phyloP scores from a whole-genome alignment of 2,113 vertebrate genomes.

The Balaeniceps rex region DNA sequence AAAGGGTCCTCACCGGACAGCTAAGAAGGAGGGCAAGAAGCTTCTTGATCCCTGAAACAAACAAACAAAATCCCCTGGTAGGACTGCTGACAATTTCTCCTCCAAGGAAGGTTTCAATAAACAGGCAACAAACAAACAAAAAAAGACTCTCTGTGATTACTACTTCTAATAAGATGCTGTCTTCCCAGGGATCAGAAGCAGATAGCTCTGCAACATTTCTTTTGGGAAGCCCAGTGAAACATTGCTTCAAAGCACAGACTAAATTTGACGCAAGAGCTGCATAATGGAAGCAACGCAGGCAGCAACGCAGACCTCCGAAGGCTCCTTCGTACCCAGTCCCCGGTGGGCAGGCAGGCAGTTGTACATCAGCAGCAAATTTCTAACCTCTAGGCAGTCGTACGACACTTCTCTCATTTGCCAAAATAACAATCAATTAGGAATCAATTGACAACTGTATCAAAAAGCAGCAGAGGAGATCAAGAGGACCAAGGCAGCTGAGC shows the following conservation, averaged over 20 bases:
- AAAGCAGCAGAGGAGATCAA: neutral
- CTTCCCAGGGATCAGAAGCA: neutral
- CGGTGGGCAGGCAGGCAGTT: neutral
- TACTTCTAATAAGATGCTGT: neutral
- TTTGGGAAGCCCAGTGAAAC: neutral
- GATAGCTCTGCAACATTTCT: neutral
- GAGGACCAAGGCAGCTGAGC: neutral
- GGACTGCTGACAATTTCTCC: neutral
- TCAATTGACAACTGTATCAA: neutral
- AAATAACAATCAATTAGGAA: neutral
- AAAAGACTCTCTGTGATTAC: neutral
- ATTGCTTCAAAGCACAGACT: neutral
- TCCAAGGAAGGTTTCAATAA: neutral
- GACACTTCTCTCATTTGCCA: neutral
- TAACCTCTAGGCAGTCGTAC: neutral
- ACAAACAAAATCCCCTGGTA: neutral
- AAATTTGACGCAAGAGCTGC: neutral
- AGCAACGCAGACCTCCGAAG: rapidly evolving
- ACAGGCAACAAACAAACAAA: neutral
- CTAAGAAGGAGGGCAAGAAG: neutral
- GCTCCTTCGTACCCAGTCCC: neutral
- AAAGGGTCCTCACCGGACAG: neutral
- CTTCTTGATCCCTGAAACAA: neutral
- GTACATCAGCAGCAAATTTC: neutral
- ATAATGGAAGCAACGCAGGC: neutral